Evolutionary conservation across 2,797 vertebrate species (phyloP), one percentile per base, ranked within the genome.

Genomic region (Buceros bicornis): DNA sequence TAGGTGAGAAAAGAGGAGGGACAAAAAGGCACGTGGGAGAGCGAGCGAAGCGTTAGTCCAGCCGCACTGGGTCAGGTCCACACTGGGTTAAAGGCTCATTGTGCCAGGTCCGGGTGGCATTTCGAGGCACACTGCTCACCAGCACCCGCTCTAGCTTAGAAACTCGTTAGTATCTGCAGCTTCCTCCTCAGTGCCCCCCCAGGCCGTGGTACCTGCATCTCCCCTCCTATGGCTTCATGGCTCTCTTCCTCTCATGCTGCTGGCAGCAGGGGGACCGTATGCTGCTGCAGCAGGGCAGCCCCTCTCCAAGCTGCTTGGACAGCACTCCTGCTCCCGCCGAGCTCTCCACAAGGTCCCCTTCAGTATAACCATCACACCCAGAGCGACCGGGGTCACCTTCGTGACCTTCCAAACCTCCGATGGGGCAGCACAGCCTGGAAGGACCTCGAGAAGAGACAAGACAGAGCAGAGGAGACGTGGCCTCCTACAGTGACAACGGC

Each of bases 211-310:
- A 24, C 57, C 24, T 24, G 33, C 35, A 35, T 8, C 80, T 73
- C 74, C 65, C 29, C 6, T 35, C 9, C 4, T 26, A 11, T 4
- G 51, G 13, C 64, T 57, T 19, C 54, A 77, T 40, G 47, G 7
- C 54, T 8, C 53, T 56, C 74, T 45, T 80, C 80, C 69, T 47
- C 61, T 25, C 28, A 1, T 1, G 8, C 66, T 21, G 77, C 48
- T 64, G 16, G 42, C 7, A 33, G 62, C 72, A 73, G 22, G 16
- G 43, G 51, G 31, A 18, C 35, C 0, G 1, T 42, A 37, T 0
- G 1, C 37, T 15, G 1, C 25, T 6, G 11, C 42, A 8, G 4
- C 0, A 4, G 48, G 13, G n/a, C 40, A 72, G 53, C 58, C 31
- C 24, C 69, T 16, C 47, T 37, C 53, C 21, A 3, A 33, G 33